Base-by-base conservation (phyloP, 2,113 vertebrate genomes). In the Natator depressus region DNA sequence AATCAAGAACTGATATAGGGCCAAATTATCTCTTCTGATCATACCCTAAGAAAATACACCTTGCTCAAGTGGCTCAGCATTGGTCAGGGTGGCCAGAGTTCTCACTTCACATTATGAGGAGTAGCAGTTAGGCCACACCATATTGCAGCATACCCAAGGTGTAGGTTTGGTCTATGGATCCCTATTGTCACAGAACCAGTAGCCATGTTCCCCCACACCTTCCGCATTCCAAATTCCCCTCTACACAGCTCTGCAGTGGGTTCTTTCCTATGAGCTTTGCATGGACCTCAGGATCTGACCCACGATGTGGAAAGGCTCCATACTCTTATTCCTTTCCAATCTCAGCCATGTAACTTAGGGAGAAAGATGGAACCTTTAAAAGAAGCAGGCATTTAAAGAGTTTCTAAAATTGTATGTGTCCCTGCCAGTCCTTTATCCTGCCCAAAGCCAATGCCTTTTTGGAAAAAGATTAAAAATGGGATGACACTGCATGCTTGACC, bases 261-360 rank as follows among this genome's bases (percentile, higher is more conserved):
- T 35, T 93, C 88, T 54, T 2, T 88, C 84, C 51, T 47, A 90
- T 89, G 92, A 82, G 46, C 69, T 91, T 85, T 91, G 9, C 59
- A 89, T 88, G 85, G 88, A 49, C 20, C 38, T 91, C 95, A 91
- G 84, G n/a, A 78, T 94, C 85, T 89, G 49, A 86, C 31, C 12
- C 87, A 80, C 47, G 53, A 38, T 10, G 29, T 38, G 42, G 85
- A 54, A 95, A 46, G 54, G 83, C 10, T 91, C 65, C n/a, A 13
- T 81, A 42, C 35, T 89, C 95, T 93, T 88, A n/a, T 42, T 80
- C 65, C 81, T 90, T 86, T 94, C 57, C 89, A 69, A 94, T 46
- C 80, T 97, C 14, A 92, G 27, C 89, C 29, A 94, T 47, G 91
- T 24, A 89, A 84, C 17, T 19, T 54, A 86, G n/a, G n/a, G 78